Evolutionary conservation across 2,888 invertebrate species (phyloP).

Genomic region (Listrodromus nycthemerus): DNA sequence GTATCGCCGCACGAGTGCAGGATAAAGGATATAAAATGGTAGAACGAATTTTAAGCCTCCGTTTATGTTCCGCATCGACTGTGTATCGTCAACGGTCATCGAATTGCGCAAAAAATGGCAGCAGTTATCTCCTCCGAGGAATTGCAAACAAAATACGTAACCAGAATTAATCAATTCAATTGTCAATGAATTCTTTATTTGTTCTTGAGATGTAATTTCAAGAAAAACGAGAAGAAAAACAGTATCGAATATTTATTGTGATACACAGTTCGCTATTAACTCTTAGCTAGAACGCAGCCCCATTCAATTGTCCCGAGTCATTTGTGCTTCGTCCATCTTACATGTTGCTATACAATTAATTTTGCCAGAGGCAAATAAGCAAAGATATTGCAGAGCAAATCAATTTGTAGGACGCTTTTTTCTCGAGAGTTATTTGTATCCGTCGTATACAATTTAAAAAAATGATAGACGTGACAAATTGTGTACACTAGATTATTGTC

Average conservation of each 20-base stretch:
- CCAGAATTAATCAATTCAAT: not conserved
- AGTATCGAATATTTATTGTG: constrained; percentile 29
- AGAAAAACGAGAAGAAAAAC: not conserved
- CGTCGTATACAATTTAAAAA: constrained; percentile 46
- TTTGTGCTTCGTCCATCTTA: constrained; percentile 64
- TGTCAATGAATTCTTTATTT: constrained; percentile 5
- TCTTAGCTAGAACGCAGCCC: constrained; percentile 59
- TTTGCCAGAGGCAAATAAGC: constrained; percentile 62
- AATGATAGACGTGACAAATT: constrained; percentile 64
- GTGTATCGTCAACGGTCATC: constrained; percentile 47
- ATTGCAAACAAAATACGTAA: not conserved
- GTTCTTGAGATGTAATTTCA: not conserved
- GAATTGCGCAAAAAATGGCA: constrained; percentile 41
- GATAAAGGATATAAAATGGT: constrained; percentile 68
- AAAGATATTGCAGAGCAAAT: constrained; percentile 51
- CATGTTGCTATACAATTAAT: constrained; percentile 48
- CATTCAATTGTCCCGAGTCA: constrained; percentile 56
- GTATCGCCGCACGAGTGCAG: constrained; percentile 74
- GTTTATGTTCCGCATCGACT: constrained; percentile 44
- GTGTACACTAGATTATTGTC: constrained; percentile 72
- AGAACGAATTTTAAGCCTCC: constrained; percentile 40
- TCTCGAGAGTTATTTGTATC: constrained; percentile 55
- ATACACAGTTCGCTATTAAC: constrained; percentile 57
- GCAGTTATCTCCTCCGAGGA: not conserved
- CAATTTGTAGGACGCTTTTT: constrained; percentile 55